Base-by-base conservation (phyloP, 2,797 vertebrate genomes). In the Gila robusta region DNA sequence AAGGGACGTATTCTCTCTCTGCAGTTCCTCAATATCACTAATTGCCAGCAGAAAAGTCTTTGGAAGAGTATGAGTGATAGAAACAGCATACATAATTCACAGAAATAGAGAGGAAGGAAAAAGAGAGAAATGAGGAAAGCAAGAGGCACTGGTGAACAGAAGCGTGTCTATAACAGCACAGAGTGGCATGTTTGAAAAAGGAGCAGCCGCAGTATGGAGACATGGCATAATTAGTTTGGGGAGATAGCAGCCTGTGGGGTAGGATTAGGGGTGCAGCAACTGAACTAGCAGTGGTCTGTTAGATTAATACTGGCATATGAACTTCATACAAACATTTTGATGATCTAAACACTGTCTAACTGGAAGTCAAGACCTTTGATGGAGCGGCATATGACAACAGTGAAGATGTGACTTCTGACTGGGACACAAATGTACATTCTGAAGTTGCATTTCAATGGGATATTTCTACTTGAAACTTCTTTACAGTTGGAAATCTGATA, bases 81-180 rank as follows among this genome's bases (percentile, higher is more conserved):
- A 89, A 86, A 82, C 72, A 28, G 86, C 89, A 91, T 91, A 79
- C 88, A 90, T 91, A 88, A 90, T 91, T 86, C 89, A 88, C 70
- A 47, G 76, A 83, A 84, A 89, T 84, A 70, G 86, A 87, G 77
- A 89, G 54, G 62, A 82, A 80, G 83, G 62, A 79, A 84, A 83
- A 86, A 80, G 84, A 83, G 67, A 77, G 86, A 85, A 74, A 89
- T 81, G 78, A 85, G 52, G 87, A 87, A 83, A 74, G 67, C 69
- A 32, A 82, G 76, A 70, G 82, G 83, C 67, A 19, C 80, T 80
- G 82, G 83, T 88, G 86, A 88, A 87, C 86, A 52, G 87, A 87
- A 80, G 26, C 37, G 77, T 49, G 74, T 80, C 52, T 79, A 67
- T 87, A 79, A 66, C 73, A 73, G 87, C 56, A 84, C 79, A 59